phyloP scores from a whole-genome alignment of 30 jellyfish, hydroid and myxozoan species.

The Aurelia sp. region DNA sequence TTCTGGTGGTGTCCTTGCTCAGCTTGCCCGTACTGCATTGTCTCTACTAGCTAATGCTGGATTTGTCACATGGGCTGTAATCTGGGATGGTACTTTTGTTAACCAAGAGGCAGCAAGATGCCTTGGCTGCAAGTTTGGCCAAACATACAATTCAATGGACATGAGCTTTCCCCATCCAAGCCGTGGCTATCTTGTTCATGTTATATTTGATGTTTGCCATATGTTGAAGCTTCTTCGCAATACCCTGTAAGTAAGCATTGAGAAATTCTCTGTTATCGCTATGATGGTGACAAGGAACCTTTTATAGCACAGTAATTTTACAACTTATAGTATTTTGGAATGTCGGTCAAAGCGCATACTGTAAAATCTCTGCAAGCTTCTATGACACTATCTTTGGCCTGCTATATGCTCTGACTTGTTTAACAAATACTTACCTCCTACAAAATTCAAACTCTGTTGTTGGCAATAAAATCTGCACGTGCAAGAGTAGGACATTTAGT shows the following conservation, averaged over 20 bases:
- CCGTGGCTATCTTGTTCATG: constrained; percentile 30
- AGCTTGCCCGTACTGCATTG: constrained; percentile 34
- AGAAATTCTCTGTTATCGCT: background rate
- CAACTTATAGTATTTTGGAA: background rate
- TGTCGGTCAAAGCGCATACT: background rate
- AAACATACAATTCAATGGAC: background rate
- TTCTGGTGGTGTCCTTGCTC: constrained; percentile 34
- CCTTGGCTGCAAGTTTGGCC: constrained; percentile 38
- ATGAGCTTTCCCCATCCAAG: constrained; percentile 37
- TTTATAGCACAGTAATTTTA: background rate
- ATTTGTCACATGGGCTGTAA: constrained; percentile 28
- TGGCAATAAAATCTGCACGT: too few species aligned
- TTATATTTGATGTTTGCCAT: constrained; percentile 38
- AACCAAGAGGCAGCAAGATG: constrained; percentile 49
- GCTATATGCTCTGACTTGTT: background rate
- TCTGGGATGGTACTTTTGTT: constrained; percentile 43
- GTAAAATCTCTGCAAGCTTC: background rate
- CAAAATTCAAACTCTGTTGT: too few species aligned
- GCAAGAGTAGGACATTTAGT: too few species aligned
- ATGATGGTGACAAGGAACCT: background rate
- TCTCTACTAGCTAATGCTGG: constrained; percentile 47
- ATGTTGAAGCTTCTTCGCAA: constrained; percentile 35
- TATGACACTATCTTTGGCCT: constrained; percentile 1
- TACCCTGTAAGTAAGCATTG: constrained; percentile 15
- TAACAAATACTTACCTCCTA: too few species aligned